phyloP scores from a whole-genome alignment of 1,140 invertebrate species.

The Pseudomyrmex dendroicus region DNA sequence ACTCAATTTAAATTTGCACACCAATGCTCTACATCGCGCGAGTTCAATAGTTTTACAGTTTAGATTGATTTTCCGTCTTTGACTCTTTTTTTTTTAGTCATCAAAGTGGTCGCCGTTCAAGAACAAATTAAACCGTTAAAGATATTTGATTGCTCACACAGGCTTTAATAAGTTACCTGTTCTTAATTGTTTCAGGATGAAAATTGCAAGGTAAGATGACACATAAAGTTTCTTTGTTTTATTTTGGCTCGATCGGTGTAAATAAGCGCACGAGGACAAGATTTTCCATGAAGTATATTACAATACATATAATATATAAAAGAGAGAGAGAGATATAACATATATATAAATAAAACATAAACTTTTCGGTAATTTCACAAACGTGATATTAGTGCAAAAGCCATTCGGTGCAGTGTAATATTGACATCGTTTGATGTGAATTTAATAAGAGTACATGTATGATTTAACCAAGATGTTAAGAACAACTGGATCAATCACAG shows the following conservation, averaged over 20 bases:
- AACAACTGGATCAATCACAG: slow-evolving; percentile 60
- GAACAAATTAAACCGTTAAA: too few relatives aligned
- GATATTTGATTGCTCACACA: too few relatives aligned
- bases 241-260: neutral
- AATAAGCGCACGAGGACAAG: neutral
- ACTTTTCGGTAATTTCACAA: neutral
- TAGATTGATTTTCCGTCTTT: too few relatives aligned
- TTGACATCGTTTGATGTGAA: neutral
- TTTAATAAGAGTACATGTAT: neutral
- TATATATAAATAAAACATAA: slow-evolving; percentile 49
- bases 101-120: too few relatives aligned
- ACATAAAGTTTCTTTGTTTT: too few relatives aligned
- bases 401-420: neutral
- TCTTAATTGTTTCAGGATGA: too few relatives aligned
- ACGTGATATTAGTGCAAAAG: neutral
- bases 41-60: too few relatives aligned
- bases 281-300: neutral
- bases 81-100: too few relatives aligned
- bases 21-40: too few relatives aligned
- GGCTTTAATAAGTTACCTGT: too few relatives aligned
- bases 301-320: slow-evolving; percentile 18
- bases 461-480: neutral
- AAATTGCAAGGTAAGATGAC: too few relatives aligned
- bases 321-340: neutral
- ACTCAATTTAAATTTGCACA: too few relatives aligned